phyloP scores from a whole-genome alignment of 2,888 invertebrate species.

The Drosophila borborema region DNA sequence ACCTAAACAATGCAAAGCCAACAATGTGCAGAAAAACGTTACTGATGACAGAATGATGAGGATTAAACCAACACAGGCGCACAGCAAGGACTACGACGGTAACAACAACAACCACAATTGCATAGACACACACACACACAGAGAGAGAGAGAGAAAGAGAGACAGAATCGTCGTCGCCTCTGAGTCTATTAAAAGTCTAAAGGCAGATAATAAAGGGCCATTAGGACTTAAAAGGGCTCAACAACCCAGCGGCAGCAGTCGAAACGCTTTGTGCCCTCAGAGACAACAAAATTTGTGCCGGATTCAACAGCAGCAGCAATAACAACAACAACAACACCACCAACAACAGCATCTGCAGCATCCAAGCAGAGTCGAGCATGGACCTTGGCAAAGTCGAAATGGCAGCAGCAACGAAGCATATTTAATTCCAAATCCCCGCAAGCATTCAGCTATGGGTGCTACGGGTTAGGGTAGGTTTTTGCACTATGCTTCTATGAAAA shows the following conservation, averaged over 20 bases:
- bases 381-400: conserved; percentile 78
- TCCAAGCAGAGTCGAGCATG: conserved; percentile 44
- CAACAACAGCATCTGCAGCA: conserved; percentile 52
- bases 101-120: conserved; percentile 52
- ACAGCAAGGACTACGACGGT: conserved; percentile 24
- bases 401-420: conserved; percentile 79
- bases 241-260: conserved; percentile 72
- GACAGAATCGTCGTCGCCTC: conserved; percentile 73
- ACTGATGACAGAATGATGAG: conserved; percentile 85
- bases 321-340: conserved; percentile 33
- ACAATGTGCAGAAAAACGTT: conserved; percentile 81
- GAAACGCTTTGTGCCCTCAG: conserved; percentile 51
- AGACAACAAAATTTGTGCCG: conserved; percentile 51
- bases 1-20: conserved; percentile 67
- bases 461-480: conserved; percentile 70
- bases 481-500: conserved; percentile 38
- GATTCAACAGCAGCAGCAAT: conserved; percentile 30
- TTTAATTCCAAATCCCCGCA: conserved; percentile 83
- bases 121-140: conserved; percentile 27
- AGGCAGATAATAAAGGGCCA: conserved; percentile 85
- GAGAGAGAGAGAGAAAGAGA: conserved; percentile 15
- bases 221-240: conserved; percentile 85
- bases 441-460: conserved; percentile 60
- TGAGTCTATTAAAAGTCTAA: conserved; percentile 85
- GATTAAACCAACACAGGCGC: conserved; percentile 79